Base-by-base conservation (phyloP, 2,797 vertebrate genomes). In the Eupleurogrammus muticus region DNA sequence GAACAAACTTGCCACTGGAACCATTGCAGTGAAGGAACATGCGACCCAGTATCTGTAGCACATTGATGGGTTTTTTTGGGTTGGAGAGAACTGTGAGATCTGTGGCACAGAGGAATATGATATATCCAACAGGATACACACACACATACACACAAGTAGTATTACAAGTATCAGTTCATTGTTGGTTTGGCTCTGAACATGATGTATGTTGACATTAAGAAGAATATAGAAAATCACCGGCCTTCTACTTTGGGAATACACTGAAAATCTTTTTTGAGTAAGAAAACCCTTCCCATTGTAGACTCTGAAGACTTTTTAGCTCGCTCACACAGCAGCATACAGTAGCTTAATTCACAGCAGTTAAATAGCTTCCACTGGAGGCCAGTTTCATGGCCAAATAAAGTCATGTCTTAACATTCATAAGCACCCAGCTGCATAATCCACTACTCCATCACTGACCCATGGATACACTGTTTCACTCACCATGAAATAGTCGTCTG, bases 231-330 rank as follows among this genome's bases (percentile, higher is more conserved):
- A 42, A 42, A 8, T 44, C 6, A 5, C 38, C 38, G 16, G 38
- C 14, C 5, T 42, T 42, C 5, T 42, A 4, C 38, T 14, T 42
- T 44, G 8, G 28, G 8, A 51, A 9, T 44, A 36, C 5, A 9
- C 32, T 20, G 16, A 36, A 55, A 50, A 48, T 47, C 17, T 53
- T 47, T 53, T 47, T 40, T 59, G 2, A 49, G 55, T 19, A 52
- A 70, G 9, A 0, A 38, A 54, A 17, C 17, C 11, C 40, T n/a
- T n/a, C n/a, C n/a, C 19, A 40, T 9, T 17, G 36, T n/a, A 2
- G 36, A 0, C 17, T 46, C 46, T 47, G 11, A 52, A 53, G 23
- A 42, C 8, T 11, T 11, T 11, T n/a, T 11, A 38, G 9, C 13
- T 32, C 28, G 40, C 52, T 32, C 12, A 24, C 44, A 40, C 23